These are phyloP conservation scores for Sus scrofa DNA, from an alignment of 2,113 vertebrate species.

Conservation along the genomic window DNA sequence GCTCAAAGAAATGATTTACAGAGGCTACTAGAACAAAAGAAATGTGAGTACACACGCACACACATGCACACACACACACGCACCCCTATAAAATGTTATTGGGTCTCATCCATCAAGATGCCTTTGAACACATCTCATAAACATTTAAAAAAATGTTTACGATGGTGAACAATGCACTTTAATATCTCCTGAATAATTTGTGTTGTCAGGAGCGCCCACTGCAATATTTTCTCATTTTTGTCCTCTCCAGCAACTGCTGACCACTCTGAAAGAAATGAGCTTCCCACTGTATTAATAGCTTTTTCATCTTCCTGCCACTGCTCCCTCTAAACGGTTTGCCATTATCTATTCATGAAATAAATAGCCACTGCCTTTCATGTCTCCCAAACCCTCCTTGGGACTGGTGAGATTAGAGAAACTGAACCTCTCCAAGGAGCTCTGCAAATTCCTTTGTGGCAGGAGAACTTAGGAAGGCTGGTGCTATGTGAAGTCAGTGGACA, in stretches of 20 bases:
- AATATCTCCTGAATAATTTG: conserved; percentile 72
- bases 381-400: conserved; percentile 13
- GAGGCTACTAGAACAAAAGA: conserved; percentile 30
- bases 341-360: conserved; percentile 69
- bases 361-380: conserved; percentile 54
- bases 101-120: conserved; percentile 69
- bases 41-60: not conserved
- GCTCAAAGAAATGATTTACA: conserved; percentile 19
- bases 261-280: conserved; percentile 68
- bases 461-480: not conserved
- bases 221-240: conserved; percentile 65
- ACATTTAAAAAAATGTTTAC: conserved; percentile 74
- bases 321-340: conserved; percentile 5
- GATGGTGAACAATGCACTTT: conserved; percentile 64
- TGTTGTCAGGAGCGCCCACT: conserved; percentile 42
- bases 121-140: conserved; percentile 77
- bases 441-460: not conserved
- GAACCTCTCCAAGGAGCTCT: conserved; percentile 27
- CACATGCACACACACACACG: fast-evolving
- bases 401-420: not conserved
- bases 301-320: conserved; percentile 66
- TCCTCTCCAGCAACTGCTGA: conserved; percentile 11
- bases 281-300: conserved; percentile 66
- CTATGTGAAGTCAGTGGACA: not conserved
- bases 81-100: conserved; percentile 56